Evolutionary conservation across 1,140 invertebrate species (phyloP).

Genomic region (Solen grandis): DNA sequence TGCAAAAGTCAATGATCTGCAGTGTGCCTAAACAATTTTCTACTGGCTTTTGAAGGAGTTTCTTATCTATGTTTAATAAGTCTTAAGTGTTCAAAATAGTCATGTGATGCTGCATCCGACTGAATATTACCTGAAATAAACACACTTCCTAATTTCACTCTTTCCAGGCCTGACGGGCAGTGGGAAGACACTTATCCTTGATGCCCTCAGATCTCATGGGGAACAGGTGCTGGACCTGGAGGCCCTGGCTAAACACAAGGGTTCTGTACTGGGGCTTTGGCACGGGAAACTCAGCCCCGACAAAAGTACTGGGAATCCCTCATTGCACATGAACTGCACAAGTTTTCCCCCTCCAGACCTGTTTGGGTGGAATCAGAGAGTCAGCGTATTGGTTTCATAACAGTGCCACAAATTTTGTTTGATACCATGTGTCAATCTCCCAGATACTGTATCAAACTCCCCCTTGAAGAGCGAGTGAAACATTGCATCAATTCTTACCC

Average conservation of each 20-base stretch:
- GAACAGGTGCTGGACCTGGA: constrained; percentile 70
- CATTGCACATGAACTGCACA: constrained; percentile 47
- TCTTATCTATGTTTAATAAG: no score
- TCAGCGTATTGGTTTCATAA: constrained; percentile 58
- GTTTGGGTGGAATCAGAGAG: constrained; percentile 74
- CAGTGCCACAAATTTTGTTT: constrained; percentile 61
- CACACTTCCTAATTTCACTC: no score
- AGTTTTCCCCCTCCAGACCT: constrained; percentile 52
- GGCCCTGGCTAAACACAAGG: constrained; percentile 67
- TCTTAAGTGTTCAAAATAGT: no score
- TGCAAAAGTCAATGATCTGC: no score
- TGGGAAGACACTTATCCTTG: constrained; percentile 65
- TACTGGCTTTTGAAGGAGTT: no score
- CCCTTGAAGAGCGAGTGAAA: constrained; percentile 62
- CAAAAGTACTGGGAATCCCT: constrained; percentile 66
- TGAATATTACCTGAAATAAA: no score
- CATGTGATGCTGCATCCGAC: no score
- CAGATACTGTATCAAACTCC: constrained; percentile 60
- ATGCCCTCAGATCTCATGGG: constrained; percentile 47
- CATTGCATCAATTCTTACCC: constrained; percentile 64
- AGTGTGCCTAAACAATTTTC: no score
- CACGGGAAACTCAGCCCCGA: constrained; percentile 63
- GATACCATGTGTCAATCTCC: constrained; percentile 52
- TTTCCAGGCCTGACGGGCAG: constrained; percentile 67
- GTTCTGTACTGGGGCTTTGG: constrained; percentile 66